Evolutionary conservation across 2,797 vertebrate species (phyloP).

Genomic region (Myiotriccus ornatus): DNA sequence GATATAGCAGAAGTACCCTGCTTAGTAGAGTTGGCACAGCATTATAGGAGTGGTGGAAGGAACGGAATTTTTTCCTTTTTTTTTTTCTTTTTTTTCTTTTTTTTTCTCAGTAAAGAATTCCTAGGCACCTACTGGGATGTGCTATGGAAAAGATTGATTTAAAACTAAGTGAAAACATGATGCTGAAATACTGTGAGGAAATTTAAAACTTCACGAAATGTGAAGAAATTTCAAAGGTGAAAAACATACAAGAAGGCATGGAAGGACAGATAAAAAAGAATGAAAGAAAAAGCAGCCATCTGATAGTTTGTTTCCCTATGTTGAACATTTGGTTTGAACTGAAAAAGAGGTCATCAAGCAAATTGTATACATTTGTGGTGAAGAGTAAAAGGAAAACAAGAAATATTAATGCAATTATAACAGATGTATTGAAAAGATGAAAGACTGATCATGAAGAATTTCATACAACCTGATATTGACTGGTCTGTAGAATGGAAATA

Average conservation of each 20-base stretch:
- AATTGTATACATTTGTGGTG: conserved; percentile 27
- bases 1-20: background rate
- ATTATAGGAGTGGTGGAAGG: background rate
- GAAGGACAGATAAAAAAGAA: background rate
- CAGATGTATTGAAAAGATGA: conserved; percentile 54
- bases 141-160: background rate
- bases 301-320: background rate
- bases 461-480: conserved; percentile 42
- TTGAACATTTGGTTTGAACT: conserved; percentile 19
- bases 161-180: background rate
- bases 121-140: background rate
- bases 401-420: conserved; percentile 68
- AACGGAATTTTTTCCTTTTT: background rate
- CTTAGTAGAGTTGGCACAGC: background rate
- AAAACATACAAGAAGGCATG: background rate
- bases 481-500: conserved; percentile 29
- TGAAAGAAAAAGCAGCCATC: background rate
- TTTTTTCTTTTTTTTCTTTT: background rate
- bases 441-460: conserved; percentile 68
- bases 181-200: background rate
- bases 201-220: background rate
- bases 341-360: conserved; percentile 36
- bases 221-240: background rate
- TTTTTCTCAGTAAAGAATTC: background rate
- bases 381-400: conserved; percentile 51